phyloP scores from a whole-genome alignment of 2,797 vertebrate species.

The Tapera naevia region DNA sequence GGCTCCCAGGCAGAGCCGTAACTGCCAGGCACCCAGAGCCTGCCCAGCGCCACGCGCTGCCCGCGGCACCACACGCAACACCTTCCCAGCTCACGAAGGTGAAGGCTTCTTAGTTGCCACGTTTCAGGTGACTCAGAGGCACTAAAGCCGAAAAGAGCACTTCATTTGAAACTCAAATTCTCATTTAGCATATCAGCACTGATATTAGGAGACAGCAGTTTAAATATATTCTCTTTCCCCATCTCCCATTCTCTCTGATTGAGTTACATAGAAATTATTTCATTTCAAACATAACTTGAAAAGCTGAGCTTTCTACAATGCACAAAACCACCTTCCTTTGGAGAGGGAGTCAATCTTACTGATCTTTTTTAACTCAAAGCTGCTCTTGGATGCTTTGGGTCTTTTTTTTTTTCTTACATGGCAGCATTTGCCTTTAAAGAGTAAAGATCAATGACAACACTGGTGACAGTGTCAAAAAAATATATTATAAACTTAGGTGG shows the following conservation, averaged over 20 bases:
- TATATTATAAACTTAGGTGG: neutral
- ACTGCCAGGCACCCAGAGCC: neutral
- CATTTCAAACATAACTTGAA: neutral
- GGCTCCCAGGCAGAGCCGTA: neutral
- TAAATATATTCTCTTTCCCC: neutral
- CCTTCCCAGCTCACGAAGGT: neutral
- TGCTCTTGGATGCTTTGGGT: neutral
- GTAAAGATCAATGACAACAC: neutral
- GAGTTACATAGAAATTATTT: neutral
- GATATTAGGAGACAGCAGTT: neutral
- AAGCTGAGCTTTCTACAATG: neutral
- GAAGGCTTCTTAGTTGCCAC: neutral
- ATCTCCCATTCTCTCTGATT: neutral
- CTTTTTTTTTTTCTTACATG: neutral
- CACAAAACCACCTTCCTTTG: neutral
- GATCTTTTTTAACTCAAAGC: neutral
- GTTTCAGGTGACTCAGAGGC: neutral
- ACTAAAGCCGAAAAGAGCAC: neutral
- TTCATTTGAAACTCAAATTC: neutral
- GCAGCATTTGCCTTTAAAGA: neutral
- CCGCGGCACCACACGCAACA: neutral
- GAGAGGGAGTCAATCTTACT: neutral
- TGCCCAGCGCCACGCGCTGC: neutral
- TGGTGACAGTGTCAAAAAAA: neutral
- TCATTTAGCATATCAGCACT: neutral